Base-by-base conservation (phyloP, 2,797 vertebrate species). In the Platalea minor region DNA sequence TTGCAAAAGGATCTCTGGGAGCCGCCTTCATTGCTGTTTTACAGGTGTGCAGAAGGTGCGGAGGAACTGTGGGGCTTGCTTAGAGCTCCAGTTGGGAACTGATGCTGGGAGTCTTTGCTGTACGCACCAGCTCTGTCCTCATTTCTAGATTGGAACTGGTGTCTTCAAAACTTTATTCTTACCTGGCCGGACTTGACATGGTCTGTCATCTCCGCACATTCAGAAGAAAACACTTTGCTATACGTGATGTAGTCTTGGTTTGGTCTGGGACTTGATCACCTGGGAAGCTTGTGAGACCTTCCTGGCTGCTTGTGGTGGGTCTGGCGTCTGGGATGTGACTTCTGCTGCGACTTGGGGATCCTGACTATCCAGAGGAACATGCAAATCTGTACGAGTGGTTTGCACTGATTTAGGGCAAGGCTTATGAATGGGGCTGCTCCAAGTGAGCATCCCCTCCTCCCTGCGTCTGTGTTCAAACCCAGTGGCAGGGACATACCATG, bases 241-340 rank as follows among this genome's bases (percentile, higher is more conserved):
- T 29, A 17, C 0, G 0, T 43, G 33, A 3, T 57, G 10, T 35
- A 9, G 10, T 67, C 26, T 76, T 48, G 24, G 37, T 54, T 54
- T 50, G 17, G 10, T n/a, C 33, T 78, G 19, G 33, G 24, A 35
- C 39, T 35, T 29, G 57, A 28, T 31, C 31, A 18, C 46, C 41
- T 70, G 24, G 24, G 63, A 24, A 57, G 16, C 43, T 8, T 21
- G 7, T 64, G 28, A 19, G 64, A n/a, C 33, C 54, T 74, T 86
- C 33, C 74, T 50, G 59, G 45, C 35, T 59, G 28, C 28, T 48
- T 37, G 54, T n/a, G 74, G 23, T 46, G 56, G 25, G 17, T 3
- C 31, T 59, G 82, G 35, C 35, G 19, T 5, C 67, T 46, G 26
- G 41, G 41, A 43, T 50, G 50, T 18, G 31, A 37, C 11, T 54